Evolutionary conservation across 2,113 vertebrate species (phyloP).

Genomic region (Psammodynastes pulverulentus): DNA sequence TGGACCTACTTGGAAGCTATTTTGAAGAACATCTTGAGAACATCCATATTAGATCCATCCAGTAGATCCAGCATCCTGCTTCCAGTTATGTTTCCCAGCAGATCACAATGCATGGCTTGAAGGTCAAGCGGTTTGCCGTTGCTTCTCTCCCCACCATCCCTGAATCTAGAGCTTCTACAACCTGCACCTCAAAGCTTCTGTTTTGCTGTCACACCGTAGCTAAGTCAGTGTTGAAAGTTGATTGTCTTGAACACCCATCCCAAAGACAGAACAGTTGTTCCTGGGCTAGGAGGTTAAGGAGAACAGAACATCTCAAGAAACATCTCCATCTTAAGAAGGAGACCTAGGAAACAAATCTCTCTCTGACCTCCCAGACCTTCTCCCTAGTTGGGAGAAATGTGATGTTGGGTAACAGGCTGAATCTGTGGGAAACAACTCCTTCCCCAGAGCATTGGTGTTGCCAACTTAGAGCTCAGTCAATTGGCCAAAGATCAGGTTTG

Average conservation of each 20-base stretch:
- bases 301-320: background rate
- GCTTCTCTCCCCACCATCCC: background rate
- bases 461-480: conserved; percentile 3
- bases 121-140: background rate
- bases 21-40: background rate
- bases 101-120: background rate
- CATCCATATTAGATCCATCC: background rate
- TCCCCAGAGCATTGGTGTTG: background rate
- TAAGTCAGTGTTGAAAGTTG: background rate
- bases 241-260: no score
- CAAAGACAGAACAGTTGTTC: no score
- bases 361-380: background rate
- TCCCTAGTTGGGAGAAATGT: background rate
- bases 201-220: background rate
- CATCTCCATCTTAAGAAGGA: background rate
- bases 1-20: background rate
- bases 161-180: background rate
- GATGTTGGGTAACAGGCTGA: background rate
- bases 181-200: background rate
- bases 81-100: background rate
- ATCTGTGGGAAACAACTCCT: conserved; percentile 5
- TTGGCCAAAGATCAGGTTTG: background rate
- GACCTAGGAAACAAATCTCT: background rate
- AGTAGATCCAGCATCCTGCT: background rate
- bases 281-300: background rate